Conservation (phyloP, 2,113 vertebrate species). For the Balaeniceps rex region DNA sequence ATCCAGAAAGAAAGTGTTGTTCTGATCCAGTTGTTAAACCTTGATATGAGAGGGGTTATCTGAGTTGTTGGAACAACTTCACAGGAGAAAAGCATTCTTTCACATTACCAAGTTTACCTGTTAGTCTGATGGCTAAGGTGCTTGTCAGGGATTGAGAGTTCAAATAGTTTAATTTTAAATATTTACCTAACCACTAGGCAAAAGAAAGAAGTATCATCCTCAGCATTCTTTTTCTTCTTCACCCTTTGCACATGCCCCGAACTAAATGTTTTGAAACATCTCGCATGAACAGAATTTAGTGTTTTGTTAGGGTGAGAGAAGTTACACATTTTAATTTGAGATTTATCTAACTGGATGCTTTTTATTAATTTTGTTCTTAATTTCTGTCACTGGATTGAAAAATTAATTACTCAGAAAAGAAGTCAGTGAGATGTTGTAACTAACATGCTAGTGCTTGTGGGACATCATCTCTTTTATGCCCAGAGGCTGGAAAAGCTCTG, state of each 20-base stretch:
- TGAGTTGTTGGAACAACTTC: neutral
- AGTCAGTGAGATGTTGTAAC: neutral
- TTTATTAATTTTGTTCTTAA: neutral
- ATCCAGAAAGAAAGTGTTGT: neutral
- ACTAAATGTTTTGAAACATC: neutral
- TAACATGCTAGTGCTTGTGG: neutral
- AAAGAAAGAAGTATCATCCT: neutral
- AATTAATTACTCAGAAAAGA: neutral
- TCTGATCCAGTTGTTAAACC: neutral
- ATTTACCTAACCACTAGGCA: neutral
- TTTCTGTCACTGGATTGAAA: neutral
- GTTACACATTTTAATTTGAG: neutral
- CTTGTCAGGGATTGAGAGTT: neutral
- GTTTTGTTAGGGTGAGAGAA: neutral
- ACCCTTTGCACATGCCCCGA: neutral
- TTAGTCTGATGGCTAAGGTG: neutral
- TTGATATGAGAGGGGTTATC: neutral
- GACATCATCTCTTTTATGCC: neutral
- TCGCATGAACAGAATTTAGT: neutral
- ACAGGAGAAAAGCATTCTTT: neutral
- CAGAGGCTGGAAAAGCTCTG: neutral
- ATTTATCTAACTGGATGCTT: neutral
- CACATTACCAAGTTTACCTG: neutral
- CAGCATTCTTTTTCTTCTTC: neutral
- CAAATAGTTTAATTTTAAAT: neutral